Evolutionary conservation across 2,888 invertebrate genomes (phyloP).

Genomic region (Clostera curtula): DNA sequence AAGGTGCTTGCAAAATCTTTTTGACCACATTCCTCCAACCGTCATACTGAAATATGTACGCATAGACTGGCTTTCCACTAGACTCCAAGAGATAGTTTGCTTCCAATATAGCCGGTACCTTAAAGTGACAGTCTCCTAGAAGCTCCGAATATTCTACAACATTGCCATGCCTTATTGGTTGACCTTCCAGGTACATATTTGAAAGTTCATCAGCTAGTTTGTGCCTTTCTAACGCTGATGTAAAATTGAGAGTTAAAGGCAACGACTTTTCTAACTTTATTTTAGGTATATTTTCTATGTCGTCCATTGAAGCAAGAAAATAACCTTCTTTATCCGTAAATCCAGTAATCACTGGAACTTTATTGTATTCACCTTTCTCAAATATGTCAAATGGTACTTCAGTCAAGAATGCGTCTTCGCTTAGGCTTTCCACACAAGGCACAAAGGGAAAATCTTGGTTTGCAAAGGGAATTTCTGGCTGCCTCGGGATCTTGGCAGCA

Average conservation of each 20-base stretch:
- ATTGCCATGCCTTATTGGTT: constrained; percentile 30
- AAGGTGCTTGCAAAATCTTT: constrained; percentile 3
- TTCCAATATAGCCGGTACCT: constrained; percentile 18
- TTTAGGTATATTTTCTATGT: constrained; percentile 2
- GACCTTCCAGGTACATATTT: constrained; percentile 39
- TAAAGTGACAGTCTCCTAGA: constrained; percentile 19
- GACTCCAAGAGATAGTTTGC: constrained; percentile 13
- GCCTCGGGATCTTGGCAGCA: neutral
- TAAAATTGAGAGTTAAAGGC: constrained; percentile 4
- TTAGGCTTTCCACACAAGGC: constrained; percentile 7
- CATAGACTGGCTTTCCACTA: constrained; percentile 18
- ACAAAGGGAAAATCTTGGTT: neutral
- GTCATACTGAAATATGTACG: constrained; percentile 20
- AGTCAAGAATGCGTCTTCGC: constrained; percentile 13
- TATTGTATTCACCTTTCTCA: constrained; percentile 12
- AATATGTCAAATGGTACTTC: constrained; percentile 11
- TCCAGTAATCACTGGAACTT: constrained; percentile 25
- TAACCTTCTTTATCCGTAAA: constrained; percentile 21
- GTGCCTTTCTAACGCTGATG: constrained; percentile 3
- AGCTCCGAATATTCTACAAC: constrained; percentile 27
- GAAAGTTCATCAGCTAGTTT: constrained; percentile 18
- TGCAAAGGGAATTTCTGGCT: constrained; percentile 1
- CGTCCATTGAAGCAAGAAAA: constrained; percentile 8
- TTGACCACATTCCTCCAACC: constrained; percentile 25
- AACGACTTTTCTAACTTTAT: constrained; percentile 4